phyloP scores from a whole-genome alignment of 2,113 vertebrate species.

The Notarius lentiginosus region DNA sequence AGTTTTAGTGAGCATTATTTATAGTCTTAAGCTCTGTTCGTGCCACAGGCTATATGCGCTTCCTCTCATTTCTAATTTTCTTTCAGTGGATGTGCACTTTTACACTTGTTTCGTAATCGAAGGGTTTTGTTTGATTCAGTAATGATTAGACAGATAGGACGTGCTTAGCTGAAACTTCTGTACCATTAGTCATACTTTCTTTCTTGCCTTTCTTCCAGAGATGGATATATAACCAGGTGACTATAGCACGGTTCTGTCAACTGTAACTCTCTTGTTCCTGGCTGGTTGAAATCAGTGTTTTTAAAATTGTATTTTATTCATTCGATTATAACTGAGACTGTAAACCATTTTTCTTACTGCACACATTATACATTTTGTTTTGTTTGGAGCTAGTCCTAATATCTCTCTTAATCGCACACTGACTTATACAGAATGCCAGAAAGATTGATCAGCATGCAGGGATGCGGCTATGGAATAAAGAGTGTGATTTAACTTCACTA shows the following conservation, averaged over 20 bases:
- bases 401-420: neutral
- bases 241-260: neutral
- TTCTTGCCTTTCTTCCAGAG: neutral
- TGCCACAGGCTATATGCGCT: neutral
- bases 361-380: neutral
- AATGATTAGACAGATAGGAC: neutral
- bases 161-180: neutral
- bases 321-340: neutral
- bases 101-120: neutral
- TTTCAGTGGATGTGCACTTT: neutral
- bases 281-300: neutral
- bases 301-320: neutral
- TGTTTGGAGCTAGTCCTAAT: neutral
- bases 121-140: neutral
- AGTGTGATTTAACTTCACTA: conserved; percentile 16
- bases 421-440: neutral
- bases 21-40: neutral
- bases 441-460: neutral
- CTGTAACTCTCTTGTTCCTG: neutral
- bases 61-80: neutral
- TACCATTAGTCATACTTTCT: neutral
- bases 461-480: neutral
- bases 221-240: neutral
- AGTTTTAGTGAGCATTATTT: neutral
- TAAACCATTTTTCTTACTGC: neutral